A percentile compares a stretch with the other conserved stretches of the same genome.
Conservation (phyloP, 2,888 invertebrate genomes). For the Dorcus hopei region DNA sequence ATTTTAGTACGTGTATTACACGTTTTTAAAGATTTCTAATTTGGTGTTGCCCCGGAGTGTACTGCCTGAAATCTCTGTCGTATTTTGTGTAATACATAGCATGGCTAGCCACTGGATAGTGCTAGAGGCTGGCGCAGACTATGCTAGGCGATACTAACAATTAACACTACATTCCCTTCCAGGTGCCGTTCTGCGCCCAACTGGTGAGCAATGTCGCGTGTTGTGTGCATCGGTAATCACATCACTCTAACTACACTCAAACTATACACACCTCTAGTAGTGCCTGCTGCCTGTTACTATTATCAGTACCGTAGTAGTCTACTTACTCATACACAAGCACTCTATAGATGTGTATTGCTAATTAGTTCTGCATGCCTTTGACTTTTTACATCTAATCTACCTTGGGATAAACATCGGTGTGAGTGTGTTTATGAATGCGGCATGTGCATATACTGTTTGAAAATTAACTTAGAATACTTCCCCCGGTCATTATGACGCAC, state of each 20-base stretch:
- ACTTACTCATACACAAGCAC: constrained; percentile 36
- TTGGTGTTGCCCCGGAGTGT: no score
- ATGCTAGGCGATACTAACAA: constrained; percentile 52
- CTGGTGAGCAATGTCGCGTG: constrained; percentile 94
- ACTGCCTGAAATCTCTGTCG: neutral
- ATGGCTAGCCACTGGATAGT: constrained; percentile 45
- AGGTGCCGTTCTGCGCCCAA: constrained; percentile 92
- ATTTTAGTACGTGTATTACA: no score
- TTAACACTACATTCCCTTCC: constrained; percentile 58
- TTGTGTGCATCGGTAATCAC: constrained; percentile 93
- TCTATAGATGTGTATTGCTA: constrained; percentile 46
- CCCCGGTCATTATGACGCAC: constrained; percentile 1
- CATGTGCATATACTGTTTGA: constrained; percentile 23
- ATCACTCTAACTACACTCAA: constrained; percentile 60
- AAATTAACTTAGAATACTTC: neutral
- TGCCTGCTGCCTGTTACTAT: constrained; percentile 40
- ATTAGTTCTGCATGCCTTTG: constrained; percentile 5
- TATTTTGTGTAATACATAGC: constrained; percentile 26
- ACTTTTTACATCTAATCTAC: neutral
- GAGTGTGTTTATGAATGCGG: constrained; percentile 21
- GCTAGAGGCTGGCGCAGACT: constrained; percentile 43
- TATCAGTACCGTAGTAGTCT: neutral
- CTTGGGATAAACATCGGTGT: constrained; percentile 1
- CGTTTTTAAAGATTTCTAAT: no score
- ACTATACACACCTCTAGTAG: constrained; percentile 51